Percentiles rank a stretch among this genome's conserved stretches.
These are phyloP conservation scores for Hyperoplus immaculatus DNA, from an alignment of 2,797 vertebrate species.

Conservation along the genomic window DNA sequence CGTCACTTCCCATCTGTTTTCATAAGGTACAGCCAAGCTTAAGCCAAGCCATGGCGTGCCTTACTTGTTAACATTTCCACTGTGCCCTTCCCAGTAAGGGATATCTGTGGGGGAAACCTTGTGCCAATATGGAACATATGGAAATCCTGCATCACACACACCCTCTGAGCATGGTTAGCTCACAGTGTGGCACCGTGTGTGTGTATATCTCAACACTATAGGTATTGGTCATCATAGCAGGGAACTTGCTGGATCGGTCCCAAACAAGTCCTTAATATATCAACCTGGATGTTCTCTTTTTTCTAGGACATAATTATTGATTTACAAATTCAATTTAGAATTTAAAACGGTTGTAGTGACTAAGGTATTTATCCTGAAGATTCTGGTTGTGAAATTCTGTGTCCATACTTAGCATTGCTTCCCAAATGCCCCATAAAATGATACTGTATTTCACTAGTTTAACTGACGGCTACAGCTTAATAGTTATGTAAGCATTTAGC, in stretches of 20 bases:
- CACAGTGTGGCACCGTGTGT: neutral
- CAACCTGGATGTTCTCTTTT: neutral
- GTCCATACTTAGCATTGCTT: neutral
- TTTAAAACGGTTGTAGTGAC: neutral
- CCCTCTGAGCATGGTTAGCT: neutral
- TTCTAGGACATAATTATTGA: neutral
- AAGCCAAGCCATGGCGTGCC: conserved; percentile 16
- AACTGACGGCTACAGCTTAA: neutral
- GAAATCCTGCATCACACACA: neutral
- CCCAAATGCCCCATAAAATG: neutral
- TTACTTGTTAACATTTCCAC: neutral
- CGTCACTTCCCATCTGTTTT: neutral
- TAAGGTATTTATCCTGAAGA: neutral
- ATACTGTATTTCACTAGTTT: conserved; percentile 2
- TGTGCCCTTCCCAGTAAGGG: neutral
- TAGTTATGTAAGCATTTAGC: too few species aligned
- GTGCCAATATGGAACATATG: conserved; percentile 1
- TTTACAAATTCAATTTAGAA: neutral
- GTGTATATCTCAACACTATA: neutral
- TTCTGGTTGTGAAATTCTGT: neutral
- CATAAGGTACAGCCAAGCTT: neutral
- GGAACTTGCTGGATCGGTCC: neutral
- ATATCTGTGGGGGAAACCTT: neutral
- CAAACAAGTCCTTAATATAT: neutral
- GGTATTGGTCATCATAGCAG: neutral